Base-by-base conservation (phyloP, 1,140 invertebrate genomes). In the Meloidogyne hapla region DNA sequence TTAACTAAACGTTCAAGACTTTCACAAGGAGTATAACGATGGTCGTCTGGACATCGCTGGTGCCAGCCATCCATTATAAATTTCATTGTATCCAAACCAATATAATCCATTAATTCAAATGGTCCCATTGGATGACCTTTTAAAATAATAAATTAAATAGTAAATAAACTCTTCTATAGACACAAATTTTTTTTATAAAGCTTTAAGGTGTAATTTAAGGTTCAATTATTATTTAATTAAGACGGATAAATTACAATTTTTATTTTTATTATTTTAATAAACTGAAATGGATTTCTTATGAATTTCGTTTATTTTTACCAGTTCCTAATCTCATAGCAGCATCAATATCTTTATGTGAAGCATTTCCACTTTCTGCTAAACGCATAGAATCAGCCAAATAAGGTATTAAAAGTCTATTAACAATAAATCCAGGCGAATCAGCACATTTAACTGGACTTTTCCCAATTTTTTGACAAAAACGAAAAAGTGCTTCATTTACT, bases 391-490 rank as follows among this genome's bases (percentile, higher is more conserved):
- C 93, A 75, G 90, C 88, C 74, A 93, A 88, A 81, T 93, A 92
- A 9, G 93, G 93, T 2, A 93, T 91, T 28, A 94, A 87, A 13
- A 94, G 88, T 73, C 93, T 88, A 85, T 94, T 94, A 2, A 94
- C 93, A 81, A 94, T 92, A 87, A 94, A 94, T 75, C 92, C 92
- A 48, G 92, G 92, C 0, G 92, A 93, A 85, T 94, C 93, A 88
- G 89, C 69, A 45, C 80, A 84, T 74, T 72, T 69, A 42, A 83
- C 81, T n/a, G 81, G 82, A 21, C 75, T 77, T 45, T 82, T 82
- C 23, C 81, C 92, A 33, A 93, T 92, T 12, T 90, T 87, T 88
- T 93, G 91, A 40, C 92, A 93, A 91, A 93, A 94, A 45, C 89
- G 90, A 87, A 92, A 90, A 83, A 94, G 89, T 13, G 89, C 85